Conservation (phyloP, 2,797 vertebrate genomes). For the Nyctibius grandis region DNA sequence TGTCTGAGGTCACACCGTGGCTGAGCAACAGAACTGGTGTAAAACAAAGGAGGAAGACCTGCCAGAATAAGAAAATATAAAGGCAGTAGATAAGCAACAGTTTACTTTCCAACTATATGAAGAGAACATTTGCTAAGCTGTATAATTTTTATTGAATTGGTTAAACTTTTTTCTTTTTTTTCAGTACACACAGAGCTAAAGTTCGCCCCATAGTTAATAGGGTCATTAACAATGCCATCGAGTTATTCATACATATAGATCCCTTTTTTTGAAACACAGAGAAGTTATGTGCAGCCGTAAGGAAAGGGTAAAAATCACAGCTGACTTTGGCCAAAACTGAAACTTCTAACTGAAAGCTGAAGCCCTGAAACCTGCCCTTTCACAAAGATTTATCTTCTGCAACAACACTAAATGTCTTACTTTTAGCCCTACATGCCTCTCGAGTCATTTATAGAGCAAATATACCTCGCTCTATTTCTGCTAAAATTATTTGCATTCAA, state of each 20-base stretch:
- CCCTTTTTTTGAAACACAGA: background rate
- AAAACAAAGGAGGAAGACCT: background rate
- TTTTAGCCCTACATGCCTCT: background rate
- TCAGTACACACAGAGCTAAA: background rate
- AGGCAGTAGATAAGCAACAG: background rate
- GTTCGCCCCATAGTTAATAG: background rate
- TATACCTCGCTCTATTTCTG: background rate
- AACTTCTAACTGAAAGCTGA: background rate
- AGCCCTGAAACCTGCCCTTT: background rate
- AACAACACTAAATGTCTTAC: background rate
- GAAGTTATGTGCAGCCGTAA: background rate
- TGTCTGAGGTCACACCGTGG: background rate
- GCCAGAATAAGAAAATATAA: background rate
- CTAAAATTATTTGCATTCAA: slow-evolving; percentile 32
- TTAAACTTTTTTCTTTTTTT: background rate
- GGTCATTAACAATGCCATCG: background rate
- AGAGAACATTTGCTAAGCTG: background rate
- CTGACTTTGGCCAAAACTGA: background rate
- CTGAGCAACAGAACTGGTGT: background rate
- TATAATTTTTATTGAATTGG: background rate
- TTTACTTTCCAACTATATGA: background rate
- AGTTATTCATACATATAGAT: background rate
- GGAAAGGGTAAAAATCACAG: background rate
- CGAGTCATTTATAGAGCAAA: slow-evolving; percentile 4
- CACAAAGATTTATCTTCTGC: background rate